Conservation (phyloP, 2,797 vertebrate genomes). For the Oreonectes daqikongensis region DNA sequence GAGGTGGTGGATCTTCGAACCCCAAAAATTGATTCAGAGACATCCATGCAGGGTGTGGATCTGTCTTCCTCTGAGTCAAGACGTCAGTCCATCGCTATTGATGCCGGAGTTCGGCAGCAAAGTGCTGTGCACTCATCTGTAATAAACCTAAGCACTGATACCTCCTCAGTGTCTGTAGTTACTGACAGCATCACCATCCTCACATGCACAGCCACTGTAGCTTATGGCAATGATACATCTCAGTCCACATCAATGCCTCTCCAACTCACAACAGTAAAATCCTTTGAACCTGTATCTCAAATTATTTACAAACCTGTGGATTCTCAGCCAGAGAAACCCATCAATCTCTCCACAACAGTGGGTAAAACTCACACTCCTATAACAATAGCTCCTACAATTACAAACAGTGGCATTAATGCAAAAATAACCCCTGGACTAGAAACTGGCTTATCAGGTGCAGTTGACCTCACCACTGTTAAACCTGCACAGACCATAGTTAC, state of each 20-base stretch:
- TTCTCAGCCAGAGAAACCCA: conserved; percentile 86
- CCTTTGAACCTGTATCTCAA: conserved; percentile 83
- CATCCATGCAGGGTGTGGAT: conserved; percentile 84
- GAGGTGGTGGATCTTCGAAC: conserved; percentile 95
- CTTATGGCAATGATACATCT: conserved; percentile 73
- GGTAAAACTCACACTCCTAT: conserved; percentile 78
- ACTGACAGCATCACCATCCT: conserved; percentile 83
- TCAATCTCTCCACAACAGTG: conserved; percentile 87
- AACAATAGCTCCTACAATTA: conserved; percentile 77
- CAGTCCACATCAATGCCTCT: conserved; percentile 81
- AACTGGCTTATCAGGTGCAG: conserved; percentile 78
- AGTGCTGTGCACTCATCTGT: conserved; percentile 91
- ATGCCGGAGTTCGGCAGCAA: conserved; percentile 78
- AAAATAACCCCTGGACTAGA: conserved; percentile 69
- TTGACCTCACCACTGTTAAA: conserved; percentile 94
- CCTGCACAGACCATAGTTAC: conserved; percentile 88
- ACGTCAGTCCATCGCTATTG: conserved; percentile 75
- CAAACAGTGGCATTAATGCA: conserved; percentile 83
- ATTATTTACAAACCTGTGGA: conserved; percentile 79
- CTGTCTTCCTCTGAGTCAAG: conserved; percentile 84
- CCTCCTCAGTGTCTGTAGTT: conserved; percentile 80
- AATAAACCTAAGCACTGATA: conserved; percentile 89
- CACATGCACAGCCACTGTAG: conserved; percentile 82
- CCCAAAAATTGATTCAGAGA: conserved; percentile 82
- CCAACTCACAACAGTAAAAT: conserved; percentile 88